These are phyloP conservation scores for zebrafish (Danio rerio) DNA, from an alignment of 2,113 vertebrate species.

Conservation along the genomic window GRCz12tu NC_133179.1:21949001-21949500, in stretches of 20 bases:
- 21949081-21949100: too few species aligned
- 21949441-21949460: neutral
- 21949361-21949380: neutral
- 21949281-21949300: neutral
- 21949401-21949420: neutral
- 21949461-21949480: neutral
- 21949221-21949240: neutral
- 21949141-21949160: neutral
- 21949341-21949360: neutral
- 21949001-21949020: constrained; percentile 34
- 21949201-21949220: neutral
- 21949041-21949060: neutral
- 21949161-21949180: neutral
- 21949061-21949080: too few species aligned
- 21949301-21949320: neutral
- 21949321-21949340: neutral
- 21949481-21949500: neutral
- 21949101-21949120: too few species aligned
- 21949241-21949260: neutral
- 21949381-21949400: neutral
- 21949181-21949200: neutral
- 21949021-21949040: neutral
- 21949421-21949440: neutral
- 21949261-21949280: neutral
- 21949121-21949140: neutral